phyloP scores from a whole-genome alignment of 2,888 invertebrate species.

The Apeira syringaria region DNA sequence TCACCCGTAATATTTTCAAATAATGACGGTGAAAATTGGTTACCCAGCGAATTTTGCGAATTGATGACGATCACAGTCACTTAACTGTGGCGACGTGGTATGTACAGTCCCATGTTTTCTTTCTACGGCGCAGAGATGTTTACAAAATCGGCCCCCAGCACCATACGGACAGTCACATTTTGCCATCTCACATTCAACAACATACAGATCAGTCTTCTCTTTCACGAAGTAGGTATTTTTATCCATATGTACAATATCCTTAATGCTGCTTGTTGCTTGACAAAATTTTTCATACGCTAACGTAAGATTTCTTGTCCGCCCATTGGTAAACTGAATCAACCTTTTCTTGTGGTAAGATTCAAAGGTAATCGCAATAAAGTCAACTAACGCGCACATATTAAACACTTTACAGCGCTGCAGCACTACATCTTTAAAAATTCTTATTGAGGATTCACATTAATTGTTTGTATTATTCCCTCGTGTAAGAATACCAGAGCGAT shows the following conservation, averaged over 20 bases:
- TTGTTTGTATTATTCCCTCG: constrained; percentile 16
- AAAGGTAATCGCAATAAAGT: constrained; percentile 1
- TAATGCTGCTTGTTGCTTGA: constrained; percentile 17
- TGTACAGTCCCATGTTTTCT: constrained; percentile 15
- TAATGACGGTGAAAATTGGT: constrained; percentile 12
- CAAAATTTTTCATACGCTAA: constrained; percentile 18
- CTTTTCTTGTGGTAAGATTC: constrained; percentile 21
- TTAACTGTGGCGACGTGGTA: constrained; percentile 13
- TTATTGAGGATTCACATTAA: constrained; percentile 19
- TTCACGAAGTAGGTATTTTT: constrained; percentile 21
- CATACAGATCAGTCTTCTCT: constrained; percentile 19
- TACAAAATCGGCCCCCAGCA: constrained; percentile 17
- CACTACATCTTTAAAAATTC: constrained; percentile 13
- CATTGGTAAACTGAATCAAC: constrained; percentile 22
- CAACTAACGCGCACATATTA: constrained; percentile 3
- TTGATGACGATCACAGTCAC: constrained; percentile 15
- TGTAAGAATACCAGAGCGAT: constrained; percentile 14
- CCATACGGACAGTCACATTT: constrained; percentile 18
- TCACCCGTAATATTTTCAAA: constrained; percentile 16
- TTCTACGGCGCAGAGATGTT: constrained; percentile 18
- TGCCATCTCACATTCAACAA: constrained; percentile 15
- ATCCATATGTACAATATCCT: constrained; percentile 18
- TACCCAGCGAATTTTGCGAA: constrained; percentile 17
- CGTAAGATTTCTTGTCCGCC: constrained; percentile 20
- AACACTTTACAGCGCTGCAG: constrained; percentile 6